Conservation (phyloP, 1,140 invertebrate species). For the Zaprionus lachaisei region DNA sequence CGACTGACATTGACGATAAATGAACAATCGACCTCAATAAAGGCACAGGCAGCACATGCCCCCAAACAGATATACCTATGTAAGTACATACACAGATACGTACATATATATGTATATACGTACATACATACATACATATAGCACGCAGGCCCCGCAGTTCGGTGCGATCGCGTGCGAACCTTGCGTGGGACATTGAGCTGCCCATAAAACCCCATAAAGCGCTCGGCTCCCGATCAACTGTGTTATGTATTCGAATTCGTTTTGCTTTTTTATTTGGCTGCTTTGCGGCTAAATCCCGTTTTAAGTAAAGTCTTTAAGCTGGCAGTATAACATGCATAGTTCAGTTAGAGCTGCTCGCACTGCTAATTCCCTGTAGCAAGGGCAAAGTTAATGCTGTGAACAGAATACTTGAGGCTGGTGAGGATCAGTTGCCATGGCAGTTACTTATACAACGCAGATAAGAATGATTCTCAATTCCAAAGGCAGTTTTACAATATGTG, state of each 20-base stretch:
- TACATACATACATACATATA: not conserved
- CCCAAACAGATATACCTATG: slow-evolving; percentile 20
- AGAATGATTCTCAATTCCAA: no score
- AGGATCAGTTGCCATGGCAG: no score
- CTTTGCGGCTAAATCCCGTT: not conserved
- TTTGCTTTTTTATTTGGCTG: not conserved
- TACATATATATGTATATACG: not conserved
- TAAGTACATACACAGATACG: slow-evolving; percentile 7
- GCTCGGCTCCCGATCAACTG: slow-evolving; percentile 27
- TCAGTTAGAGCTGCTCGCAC: not conserved
- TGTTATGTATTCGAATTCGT: slow-evolving; percentile 2
- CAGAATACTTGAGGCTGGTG: no score
- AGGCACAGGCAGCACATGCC: slow-evolving; percentile 44
- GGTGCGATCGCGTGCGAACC: slow-evolving; percentile 17
- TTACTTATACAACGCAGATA: no score
- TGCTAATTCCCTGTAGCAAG: not conserved
- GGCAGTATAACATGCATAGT: not conserved
- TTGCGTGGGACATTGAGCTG: slow-evolving; percentile 35
- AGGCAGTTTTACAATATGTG: no score
- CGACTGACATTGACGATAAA: slow-evolving; percentile 79
- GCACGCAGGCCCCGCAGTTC: not conserved
- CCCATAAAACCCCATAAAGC: slow-evolving; percentile 34
- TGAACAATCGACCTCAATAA: slow-evolving; percentile 79
- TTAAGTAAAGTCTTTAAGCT: slow-evolving; percentile 1
- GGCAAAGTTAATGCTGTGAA: no score